Percentiles rank a stretch among this genome's conserved stretches.
Evolutionary conservation across 1,140 invertebrate genomes (phyloP).

Genomic region (Zaprionus tsacasi): DNA sequence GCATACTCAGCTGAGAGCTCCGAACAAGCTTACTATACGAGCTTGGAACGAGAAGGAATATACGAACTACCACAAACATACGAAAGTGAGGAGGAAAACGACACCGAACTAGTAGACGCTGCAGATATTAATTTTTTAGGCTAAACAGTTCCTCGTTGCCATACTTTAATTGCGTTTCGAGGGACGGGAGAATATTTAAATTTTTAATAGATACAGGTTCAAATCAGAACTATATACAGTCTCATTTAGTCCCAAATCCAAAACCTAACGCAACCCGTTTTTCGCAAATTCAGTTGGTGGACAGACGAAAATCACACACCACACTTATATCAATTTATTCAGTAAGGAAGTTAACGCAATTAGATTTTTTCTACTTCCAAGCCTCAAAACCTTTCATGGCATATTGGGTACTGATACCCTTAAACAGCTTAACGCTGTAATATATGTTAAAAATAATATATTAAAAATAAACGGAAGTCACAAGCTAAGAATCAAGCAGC

Average conservation of each 20-base stretch:
- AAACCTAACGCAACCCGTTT: slow-evolving; percentile 7
- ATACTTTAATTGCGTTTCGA: slow-evolving; percentile 5
- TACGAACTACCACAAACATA: no score
- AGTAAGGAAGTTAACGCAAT: not conserved
- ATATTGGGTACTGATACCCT: slow-evolving; percentile 10
- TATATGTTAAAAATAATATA: slow-evolving; percentile 5
- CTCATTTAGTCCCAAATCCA: slow-evolving; percentile 1
- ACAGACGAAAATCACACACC: slow-evolving; percentile 15
- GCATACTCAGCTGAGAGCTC: no score
- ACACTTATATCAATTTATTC: not conserved
- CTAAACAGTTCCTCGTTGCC: slow-evolving; percentile 20
- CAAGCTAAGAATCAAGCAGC: slow-evolving; percentile 5
- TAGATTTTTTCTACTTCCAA: slow-evolving; percentile 5
- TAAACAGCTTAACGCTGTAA: slow-evolving; percentile 9
- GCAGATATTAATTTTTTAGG: not conserved
- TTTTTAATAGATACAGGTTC: slow-evolving; percentile 18
- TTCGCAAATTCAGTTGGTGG: slow-evolving; percentile 15
- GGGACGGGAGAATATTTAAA: not conserved
- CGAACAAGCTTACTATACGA: no score
- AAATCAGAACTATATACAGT: slow-evolving; percentile 14
- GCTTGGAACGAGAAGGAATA: no score
- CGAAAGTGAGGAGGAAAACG: no score
- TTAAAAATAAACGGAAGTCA: not conserved
- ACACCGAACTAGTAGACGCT: no score
- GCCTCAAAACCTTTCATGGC: not conserved